Percentiles rank a stretch among this genome's conserved stretches.
Conservation (phyloP, 2,797 vertebrate genomes). For the Uromys caudimaculatus region DNA sequence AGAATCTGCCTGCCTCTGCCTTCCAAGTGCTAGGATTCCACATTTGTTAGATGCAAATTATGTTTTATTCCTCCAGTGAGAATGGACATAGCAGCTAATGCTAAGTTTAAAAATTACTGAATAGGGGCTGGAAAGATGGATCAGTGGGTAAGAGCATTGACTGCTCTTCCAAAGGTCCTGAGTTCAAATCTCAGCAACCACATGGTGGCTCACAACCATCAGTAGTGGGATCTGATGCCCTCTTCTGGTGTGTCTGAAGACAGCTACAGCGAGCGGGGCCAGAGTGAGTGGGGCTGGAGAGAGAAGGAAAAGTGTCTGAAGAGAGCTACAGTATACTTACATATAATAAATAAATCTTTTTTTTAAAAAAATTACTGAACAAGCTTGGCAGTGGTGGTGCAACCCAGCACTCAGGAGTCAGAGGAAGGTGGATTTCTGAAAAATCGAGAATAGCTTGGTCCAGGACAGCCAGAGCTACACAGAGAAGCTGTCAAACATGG, state of each 20-base stretch:
- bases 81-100: not conserved
- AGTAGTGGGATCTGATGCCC: too few relatives aligned
- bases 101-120: not conserved
- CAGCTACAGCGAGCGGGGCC: too few relatives aligned
- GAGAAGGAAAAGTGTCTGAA: too few relatives aligned
- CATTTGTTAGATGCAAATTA: not conserved
- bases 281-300: too few relatives aligned
- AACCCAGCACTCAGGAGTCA: not conserved
- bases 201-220: too few relatives aligned
- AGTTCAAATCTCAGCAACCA: too few relatives aligned
- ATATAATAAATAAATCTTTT: too few relatives aligned
- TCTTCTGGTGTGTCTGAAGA: too few relatives aligned
- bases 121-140: too few relatives aligned
- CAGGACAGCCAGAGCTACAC: not conserved
- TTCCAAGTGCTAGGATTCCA: not conserved
- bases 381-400: not conserved
- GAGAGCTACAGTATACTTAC: too few relatives aligned
- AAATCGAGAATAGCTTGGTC: not conserved
- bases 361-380: not conserved
- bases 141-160: too few relatives aligned
- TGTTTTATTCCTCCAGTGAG: not conserved
- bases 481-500: not conserved
- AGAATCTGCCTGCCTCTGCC: not conserved
- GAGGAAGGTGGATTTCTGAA: not conserved
- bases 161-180: too few relatives aligned